phyloP scores from a whole-genome alignment of 2,888 invertebrate genomes.

The Leptinotarsa haldemani region DNA sequence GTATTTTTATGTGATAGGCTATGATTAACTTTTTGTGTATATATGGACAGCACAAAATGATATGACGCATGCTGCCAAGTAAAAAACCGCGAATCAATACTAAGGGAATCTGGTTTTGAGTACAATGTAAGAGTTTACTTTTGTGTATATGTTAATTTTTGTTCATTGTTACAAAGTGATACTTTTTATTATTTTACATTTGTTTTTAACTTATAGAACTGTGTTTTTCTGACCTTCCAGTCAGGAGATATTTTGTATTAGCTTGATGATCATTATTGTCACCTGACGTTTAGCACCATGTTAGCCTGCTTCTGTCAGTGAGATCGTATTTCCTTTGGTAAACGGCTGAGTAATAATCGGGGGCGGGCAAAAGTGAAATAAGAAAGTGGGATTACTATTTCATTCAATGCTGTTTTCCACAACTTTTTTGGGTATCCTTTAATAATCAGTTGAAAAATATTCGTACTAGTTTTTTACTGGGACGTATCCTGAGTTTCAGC shows the following conservation, averaged over 20 bases:
- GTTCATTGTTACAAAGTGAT: conserved; percentile 65
- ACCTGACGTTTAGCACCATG: conserved; percentile 51
- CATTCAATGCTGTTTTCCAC: neutral
- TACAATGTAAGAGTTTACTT: conserved; percentile 51
- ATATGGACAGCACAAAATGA: conserved; percentile 27
- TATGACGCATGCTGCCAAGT: conserved; percentile 4
- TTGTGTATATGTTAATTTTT: conserved; percentile 63
- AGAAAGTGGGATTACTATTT: neutral
- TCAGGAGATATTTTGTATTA: conserved; percentile 56
- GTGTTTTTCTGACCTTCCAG: conserved; percentile 47
- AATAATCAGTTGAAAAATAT: too few relatives aligned
- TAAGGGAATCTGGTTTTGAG: conserved; percentile 38
- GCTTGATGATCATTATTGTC: conserved; percentile 49
- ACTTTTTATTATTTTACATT: conserved; percentile 62
- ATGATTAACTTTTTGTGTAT: conserved; percentile 21
- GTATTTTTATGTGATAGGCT: conserved; percentile 31
- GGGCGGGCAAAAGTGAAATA: conserved; percentile 6
- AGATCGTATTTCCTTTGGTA: conserved; percentile 51
- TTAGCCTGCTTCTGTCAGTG: conserved; percentile 60
- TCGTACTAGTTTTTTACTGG: too few relatives aligned
- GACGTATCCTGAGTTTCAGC: too few relatives aligned
- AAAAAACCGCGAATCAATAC: neutral
- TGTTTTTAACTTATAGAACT: conserved; percentile 61
- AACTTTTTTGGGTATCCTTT: neutral
- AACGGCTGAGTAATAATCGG: neutral